Evolutionary conservation across 2,797 vertebrate genomes (phyloP).

Genomic region (Gallinago nigripennis): DNA sequence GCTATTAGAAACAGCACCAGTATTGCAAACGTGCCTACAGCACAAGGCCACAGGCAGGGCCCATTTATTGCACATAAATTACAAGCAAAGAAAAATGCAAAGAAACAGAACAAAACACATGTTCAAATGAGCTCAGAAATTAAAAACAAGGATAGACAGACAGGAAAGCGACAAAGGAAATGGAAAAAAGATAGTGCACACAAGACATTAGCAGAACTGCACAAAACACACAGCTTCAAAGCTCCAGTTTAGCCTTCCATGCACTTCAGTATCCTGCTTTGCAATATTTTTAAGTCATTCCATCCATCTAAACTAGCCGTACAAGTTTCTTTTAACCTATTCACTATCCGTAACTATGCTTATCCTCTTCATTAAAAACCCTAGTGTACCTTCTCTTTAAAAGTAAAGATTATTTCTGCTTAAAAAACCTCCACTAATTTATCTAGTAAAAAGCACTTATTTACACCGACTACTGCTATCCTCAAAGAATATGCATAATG

Average conservation of each 20-base stretch:
- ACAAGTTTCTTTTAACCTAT: not conserved
- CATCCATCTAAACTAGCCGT: not conserved
- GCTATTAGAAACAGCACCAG: not conserved
- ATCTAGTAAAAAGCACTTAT: not conserved
- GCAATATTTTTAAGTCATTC: not conserved
- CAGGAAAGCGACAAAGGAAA: not conserved
- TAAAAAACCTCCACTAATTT: not conserved
- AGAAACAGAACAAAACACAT: not conserved
- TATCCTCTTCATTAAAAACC: not conserved
- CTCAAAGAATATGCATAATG: not conserved
- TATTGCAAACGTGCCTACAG: not conserved
- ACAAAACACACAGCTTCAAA: not conserved
- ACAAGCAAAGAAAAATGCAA: not conserved
- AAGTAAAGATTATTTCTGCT: not conserved
- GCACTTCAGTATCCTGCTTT: not conserved
- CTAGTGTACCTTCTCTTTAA: not conserved
- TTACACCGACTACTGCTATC: not conserved
- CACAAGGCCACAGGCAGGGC: not conserved
- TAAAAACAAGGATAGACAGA: not conserved
- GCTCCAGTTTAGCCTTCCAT: not conserved
- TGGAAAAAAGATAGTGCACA: not conserved
- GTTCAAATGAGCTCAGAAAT: not conserved
- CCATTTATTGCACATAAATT: not conserved
- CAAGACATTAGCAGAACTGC: not conserved
- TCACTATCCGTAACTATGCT: not conserved